These are phyloP conservation scores for Lissocephala sabroskyi DNA, from an alignment of 2,888 invertebrate species.

Conservation along the genomic window DNA sequence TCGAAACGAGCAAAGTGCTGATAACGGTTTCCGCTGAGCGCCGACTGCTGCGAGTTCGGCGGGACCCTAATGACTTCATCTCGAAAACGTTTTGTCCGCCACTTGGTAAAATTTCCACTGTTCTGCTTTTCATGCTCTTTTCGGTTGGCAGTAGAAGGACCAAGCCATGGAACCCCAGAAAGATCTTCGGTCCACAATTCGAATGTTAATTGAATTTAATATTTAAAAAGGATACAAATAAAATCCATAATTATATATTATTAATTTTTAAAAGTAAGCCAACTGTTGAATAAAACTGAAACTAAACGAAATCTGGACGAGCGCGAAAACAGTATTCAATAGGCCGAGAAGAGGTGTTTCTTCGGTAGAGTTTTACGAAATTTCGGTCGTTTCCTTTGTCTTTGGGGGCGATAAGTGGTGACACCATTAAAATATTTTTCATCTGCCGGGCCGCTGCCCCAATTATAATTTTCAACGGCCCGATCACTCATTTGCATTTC, in stretches of 20 bases:
- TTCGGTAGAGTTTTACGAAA: too few species aligned
- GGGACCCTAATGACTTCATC: constrained; percentile 56
- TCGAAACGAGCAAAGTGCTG: constrained; percentile 49
- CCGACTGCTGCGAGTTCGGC: not conserved
- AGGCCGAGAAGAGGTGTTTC: too few species aligned
- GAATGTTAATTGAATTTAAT: too few species aligned
- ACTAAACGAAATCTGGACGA: too few species aligned
- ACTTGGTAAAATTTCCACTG: constrained; percentile 49
- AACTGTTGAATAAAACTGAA: too few species aligned
- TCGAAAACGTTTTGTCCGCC: constrained; percentile 51
- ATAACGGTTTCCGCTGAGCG: constrained; percentile 55
- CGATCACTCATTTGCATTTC: constrained; percentile 55
- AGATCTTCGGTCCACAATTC: too few species aligned
- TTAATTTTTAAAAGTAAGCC: too few species aligned
- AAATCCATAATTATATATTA: too few species aligned
- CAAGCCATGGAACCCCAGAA: too few species aligned
- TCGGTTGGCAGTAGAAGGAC: too few species aligned
- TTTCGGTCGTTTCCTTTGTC: constrained; percentile 8
- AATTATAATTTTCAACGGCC: constrained; percentile 58
- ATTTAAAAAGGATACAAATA: too few species aligned
- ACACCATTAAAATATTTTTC: constrained; percentile 53
- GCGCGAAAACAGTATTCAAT: too few species aligned
- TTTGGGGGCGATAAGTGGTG: constrained; percentile 49
- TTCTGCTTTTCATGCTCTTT: constrained; percentile 10
- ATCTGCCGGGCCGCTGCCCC: constrained; percentile 32